These are phyloP conservation scores for Leptopilina clavipes DNA, from an alignment of 1,140 invertebrate species.

Conservation along the genomic window DNA sequence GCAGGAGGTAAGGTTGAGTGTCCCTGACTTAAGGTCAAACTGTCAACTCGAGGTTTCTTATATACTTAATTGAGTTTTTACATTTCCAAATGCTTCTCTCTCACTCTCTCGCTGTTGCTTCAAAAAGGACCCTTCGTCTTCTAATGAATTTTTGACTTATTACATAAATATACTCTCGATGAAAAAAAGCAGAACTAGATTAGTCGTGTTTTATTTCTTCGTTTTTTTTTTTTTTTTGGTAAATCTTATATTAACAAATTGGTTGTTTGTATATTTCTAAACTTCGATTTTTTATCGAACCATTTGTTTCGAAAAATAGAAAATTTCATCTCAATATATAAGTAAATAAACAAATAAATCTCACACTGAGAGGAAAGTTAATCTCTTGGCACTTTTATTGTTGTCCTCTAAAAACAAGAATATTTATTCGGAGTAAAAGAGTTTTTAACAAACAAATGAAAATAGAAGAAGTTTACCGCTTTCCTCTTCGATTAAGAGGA, in stretches of 20 bases:
- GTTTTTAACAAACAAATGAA: no score
- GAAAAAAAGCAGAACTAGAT: conserved; percentile 6
- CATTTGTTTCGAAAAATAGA: no score
- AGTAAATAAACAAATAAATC: no score
- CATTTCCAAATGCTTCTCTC: conserved; percentile 50
- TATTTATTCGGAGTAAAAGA: no score
- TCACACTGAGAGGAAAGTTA: no score
- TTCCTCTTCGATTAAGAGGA: no score
- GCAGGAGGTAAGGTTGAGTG: conserved; percentile 53
- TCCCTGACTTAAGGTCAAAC: conserved; percentile 51
- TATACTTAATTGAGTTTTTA: conserved; percentile 59
- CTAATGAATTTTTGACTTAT: conserved; percentile 13
- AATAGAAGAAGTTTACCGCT: no score
- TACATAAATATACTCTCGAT: conserved; percentile 38
- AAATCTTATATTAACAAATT: neutral
- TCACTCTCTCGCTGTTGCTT: conserved; percentile 42
- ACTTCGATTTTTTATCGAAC: no score
- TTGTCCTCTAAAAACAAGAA: no score
- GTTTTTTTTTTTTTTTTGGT: no score
- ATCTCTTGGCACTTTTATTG: no score
- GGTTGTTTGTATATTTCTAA: neutral
- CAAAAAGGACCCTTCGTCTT: conserved; percentile 37
- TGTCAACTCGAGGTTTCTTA: conserved; percentile 52
- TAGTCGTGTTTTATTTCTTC: neutral
- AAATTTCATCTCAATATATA: no score